Percentiles rank a stretch among this genome's conserved stretches.
phyloP scores from a whole-genome alignment of 2,797 vertebrate species.

The Pipistrellus kuhlii region DNA sequence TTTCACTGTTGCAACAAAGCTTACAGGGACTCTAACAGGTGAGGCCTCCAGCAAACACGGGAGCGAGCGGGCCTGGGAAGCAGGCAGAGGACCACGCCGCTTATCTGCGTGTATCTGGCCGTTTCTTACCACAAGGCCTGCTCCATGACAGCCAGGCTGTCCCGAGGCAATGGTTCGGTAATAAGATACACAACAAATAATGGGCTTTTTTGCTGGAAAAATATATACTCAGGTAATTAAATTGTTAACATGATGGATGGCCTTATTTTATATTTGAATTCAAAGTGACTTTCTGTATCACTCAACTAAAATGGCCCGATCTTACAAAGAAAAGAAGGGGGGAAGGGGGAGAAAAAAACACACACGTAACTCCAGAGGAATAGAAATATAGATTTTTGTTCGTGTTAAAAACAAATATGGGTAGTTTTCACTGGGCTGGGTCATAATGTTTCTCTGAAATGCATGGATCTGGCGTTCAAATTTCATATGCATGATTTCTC shows the following conservation, averaged over 20 bases:
- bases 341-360: not conserved
- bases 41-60: slow-evolving; percentile 87
- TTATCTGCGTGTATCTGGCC: slow-evolving; percentile 88
- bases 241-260: slow-evolving; percentile 99
- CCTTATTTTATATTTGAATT: slow-evolving; percentile 92
- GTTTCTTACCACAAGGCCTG: slow-evolving; percentile 86
- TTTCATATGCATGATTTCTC: slow-evolving; percentile 70
- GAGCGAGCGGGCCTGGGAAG: slow-evolving; percentile 69
- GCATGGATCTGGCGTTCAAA: slow-evolving; percentile 32
- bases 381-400: slow-evolving; percentile 76
- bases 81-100: slow-evolving; percentile 84
- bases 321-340: slow-evolving; percentile 60
- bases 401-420: slow-evolving; percentile 23
- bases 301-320: slow-evolving; percentile 80
- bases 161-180: slow-evolving; percentile 92
- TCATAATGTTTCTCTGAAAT: slow-evolving; percentile 54
- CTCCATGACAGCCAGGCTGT: slow-evolving; percentile 86
- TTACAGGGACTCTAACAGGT: slow-evolving; percentile 89
- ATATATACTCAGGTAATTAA: slow-evolving; percentile 98
- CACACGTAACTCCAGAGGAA: slow-evolving; percentile 70
- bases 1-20: slow-evolving; percentile 88
- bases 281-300: slow-evolving; percentile 87
- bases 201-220: slow-evolving; percentile 90
- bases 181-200: slow-evolving; percentile 95
- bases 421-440: slow-evolving; percentile 1